These are phyloP conservation scores for Acrossocheilus wenchowensis DNA, from an alignment of 2,797 vertebrate species.

Conservation along the genomic window DNA sequence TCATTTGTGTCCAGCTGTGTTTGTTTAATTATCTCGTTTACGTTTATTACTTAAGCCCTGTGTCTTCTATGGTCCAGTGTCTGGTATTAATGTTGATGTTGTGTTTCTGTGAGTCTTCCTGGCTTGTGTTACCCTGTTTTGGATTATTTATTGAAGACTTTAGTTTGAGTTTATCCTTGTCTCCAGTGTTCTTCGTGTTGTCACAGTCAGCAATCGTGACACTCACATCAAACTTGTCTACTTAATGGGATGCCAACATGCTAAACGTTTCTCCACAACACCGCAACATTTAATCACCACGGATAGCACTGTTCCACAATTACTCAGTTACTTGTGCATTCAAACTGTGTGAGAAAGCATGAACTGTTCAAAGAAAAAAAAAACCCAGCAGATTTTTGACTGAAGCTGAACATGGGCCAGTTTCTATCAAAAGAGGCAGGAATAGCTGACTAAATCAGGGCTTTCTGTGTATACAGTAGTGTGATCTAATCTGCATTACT, in stretches of 20 bases:
- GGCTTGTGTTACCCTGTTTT: too few species aligned
- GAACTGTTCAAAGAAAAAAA: not conserved
- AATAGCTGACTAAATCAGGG: slow-evolving; percentile 57
- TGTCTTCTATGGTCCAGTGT: too few species aligned
- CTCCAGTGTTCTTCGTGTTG: too few species aligned
- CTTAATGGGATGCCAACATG: not conserved
- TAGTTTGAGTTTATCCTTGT: too few species aligned
- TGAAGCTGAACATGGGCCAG: slow-evolving; percentile 51
- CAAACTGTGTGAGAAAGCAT: slow-evolving; percentile 28
- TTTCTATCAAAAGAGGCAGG: slow-evolving; percentile 52
- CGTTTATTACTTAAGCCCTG: too few species aligned
- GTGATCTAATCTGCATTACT: slow-evolving; percentile 65
- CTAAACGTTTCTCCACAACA: slow-evolving; percentile 2
- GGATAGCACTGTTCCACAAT: slow-evolving; percentile 6
- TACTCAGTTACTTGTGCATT: slow-evolving; percentile 27
- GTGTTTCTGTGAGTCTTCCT: too few species aligned
- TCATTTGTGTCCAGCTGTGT: too few species aligned
- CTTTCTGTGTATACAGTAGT: slow-evolving; percentile 52
- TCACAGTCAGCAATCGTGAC: too few species aligned
- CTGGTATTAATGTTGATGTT: too few species aligned
- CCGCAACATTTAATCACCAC: slow-evolving; percentile 46
- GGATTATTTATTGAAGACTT: too few species aligned
- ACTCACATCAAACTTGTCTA: not conserved
- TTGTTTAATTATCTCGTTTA: too few species aligned
- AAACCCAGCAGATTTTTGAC: slow-evolving; percentile 21